Evolutionary conservation across 2,113 vertebrate genomes (phyloP), one percentile per base, ranked within the genome.

Genomic region (Rhagologus leucostigma): DNA sequence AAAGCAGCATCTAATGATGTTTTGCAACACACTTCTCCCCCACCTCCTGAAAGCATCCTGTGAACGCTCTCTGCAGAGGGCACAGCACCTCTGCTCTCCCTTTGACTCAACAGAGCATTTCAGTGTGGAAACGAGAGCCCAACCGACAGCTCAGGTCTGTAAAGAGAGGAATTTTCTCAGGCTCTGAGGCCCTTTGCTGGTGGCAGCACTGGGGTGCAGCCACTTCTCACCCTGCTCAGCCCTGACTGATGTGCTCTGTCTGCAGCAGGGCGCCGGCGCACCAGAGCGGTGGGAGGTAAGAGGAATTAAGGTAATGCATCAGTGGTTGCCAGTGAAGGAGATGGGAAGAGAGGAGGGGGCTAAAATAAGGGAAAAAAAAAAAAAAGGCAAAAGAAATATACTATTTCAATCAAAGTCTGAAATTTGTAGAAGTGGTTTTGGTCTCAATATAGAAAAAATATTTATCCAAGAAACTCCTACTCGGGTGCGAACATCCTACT

Each of bases 391-490:
- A 97, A 98, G 97, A 97, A 98, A 98, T 98, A 98, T 96, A 98
- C 96, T 87, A 96, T 98, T 98, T 98, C 98, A 98, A 98, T 98
- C 98, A 98, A 97, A 98, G 97, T 98, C 97, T 98, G 96, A 98
- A 98, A 98, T 98, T 98, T 97, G 97, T 98, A 98, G 96, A 98
- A 98, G 98, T 98, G 98, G 98, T 98, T 98, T 98, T 98, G 97
- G 97, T 98, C 97, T 98, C 97, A 97, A 98, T 98, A 98, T 98
- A 98, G 96, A 96, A 97, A 98, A 98, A 98, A 98, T 98, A 98
- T 98, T 98, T 98, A 98, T 97, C 94, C 93, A 98, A 98, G 98
- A 98, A 98, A 98, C 98, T 98, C 97, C 97, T 97, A 97, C 97
- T 98, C 95, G 97, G 98, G 98, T 98, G 98, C 87, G 98, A 98